Percentiles rank a stretch among this genome's conserved stretches.
phyloP scores from a whole-genome alignment of 2,888 invertebrate genomes.

The Leptopilina drosophilae region DNA sequence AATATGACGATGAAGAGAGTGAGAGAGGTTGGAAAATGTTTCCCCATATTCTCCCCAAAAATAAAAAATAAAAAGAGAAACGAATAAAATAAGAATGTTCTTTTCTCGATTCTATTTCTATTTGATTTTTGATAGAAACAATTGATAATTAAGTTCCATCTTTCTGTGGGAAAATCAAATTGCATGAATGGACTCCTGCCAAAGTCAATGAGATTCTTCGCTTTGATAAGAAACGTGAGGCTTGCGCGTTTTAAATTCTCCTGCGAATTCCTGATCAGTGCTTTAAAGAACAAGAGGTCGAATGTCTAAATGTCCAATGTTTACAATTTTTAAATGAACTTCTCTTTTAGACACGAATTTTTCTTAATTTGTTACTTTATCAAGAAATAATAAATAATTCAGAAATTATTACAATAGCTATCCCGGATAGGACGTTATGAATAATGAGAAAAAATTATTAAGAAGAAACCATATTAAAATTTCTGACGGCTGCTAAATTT shows the following conservation, averaged over 20 bases:
- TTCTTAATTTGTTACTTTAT: neutral
- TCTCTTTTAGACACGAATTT: neutral
- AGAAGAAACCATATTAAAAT: too few species aligned
- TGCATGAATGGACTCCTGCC: conserved; percentile 26
- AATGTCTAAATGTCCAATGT: neutral
- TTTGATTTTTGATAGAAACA: neutral
- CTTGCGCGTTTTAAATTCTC: conserved; percentile 21
- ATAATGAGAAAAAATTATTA: too few species aligned
- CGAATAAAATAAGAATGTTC: neutral
- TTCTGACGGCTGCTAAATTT: too few species aligned
- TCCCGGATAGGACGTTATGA: too few species aligned
- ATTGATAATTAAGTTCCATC: neutral
- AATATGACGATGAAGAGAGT: conserved; percentile 31
- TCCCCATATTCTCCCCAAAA: neutral
- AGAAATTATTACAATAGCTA: too few species aligned
- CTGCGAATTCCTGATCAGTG: neutral
- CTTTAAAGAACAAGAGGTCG: neutral
- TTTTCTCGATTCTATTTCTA: neutral
- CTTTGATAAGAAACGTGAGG: conserved; percentile 4
- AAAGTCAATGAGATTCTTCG: conserved; percentile 32
- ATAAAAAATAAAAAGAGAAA: neutral
- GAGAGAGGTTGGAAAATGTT: too few species aligned
- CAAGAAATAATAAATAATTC: too few species aligned
- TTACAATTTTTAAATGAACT: neutral
- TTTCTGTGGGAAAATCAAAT: neutral